A percentile compares a stretch with the other conserved stretches of the same genome.
phyloP scores from a whole-genome alignment of 1,140 invertebrate genomes.

The Drosophila kikkawai region DNA sequence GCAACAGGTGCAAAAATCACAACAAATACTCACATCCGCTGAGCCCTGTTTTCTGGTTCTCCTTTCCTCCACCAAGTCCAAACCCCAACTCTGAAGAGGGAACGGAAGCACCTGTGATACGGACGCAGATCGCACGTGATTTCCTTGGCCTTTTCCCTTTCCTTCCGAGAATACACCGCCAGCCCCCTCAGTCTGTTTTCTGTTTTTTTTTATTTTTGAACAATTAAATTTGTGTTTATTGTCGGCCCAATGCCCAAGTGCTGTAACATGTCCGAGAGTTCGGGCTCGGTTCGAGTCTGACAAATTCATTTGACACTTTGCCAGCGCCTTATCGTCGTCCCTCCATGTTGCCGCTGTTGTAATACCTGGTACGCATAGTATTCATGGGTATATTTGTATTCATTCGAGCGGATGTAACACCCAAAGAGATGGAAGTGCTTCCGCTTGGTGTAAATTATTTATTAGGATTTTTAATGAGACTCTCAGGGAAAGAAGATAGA shows the following conservation, averaged over 20 bases:
- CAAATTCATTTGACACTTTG: slow-evolving; percentile 82
- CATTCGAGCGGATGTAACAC: background rate
- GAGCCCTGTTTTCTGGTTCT: slow-evolving; percentile 24
- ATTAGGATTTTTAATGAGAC: background rate
- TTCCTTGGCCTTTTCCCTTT: slow-evolving; percentile 41
- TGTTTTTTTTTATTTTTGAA: slow-evolving; percentile 3
- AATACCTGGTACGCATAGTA: slow-evolving; percentile 2
- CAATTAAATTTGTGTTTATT: slow-evolving; percentile 64
- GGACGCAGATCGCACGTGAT: slow-evolving; percentile 54
- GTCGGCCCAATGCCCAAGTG: slow-evolving; percentile 38
- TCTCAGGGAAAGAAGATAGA: too few relatives aligned
- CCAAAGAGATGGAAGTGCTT: background rate
- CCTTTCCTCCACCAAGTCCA: background rate
- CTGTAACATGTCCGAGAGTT: slow-evolving; percentile 54
- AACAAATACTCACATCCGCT: slow-evolving; percentile 77
- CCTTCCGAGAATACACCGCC: slow-evolving; percentile 20
- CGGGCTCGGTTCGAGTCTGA: slow-evolving; percentile 54
- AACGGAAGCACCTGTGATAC: slow-evolving; percentile 75
- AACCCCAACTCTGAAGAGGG: slow-evolving; percentile 13
- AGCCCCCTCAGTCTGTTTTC: background rate
- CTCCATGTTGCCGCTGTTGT: slow-evolving; percentile 40
- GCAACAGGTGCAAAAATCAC: slow-evolving; percentile 81
- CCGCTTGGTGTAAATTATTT: background rate
- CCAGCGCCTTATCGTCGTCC: slow-evolving; percentile 64
- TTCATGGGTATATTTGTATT: slow-evolving; percentile 3